phyloP scores from a whole-genome alignment of 2,888 invertebrate genomes.

The Tyria jacobaeae region DNA sequence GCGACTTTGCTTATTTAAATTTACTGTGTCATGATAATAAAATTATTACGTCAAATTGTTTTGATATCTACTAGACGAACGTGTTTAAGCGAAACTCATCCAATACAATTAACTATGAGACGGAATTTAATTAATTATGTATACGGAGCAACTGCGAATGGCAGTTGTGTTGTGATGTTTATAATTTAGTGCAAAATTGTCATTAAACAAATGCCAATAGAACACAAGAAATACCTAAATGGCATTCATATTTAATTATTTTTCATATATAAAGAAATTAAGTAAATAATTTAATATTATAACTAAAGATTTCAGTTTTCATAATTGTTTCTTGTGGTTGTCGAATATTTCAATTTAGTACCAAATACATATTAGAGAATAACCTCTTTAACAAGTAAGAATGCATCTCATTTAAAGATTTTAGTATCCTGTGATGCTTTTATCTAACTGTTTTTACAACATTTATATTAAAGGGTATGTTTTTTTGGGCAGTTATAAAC shows the following conservation, averaged over 20 bases:
- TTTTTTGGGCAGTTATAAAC: too few species aligned
- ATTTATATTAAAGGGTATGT: too few species aligned
- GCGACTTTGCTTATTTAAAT: too few species aligned
- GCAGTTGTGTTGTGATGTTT: constrained; percentile 31
- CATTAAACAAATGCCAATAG: constrained; percentile 3
- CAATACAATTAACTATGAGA: constrained; percentile 21
- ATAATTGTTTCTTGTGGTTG: background rate
- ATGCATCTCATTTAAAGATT: background rate
- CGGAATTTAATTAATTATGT: constrained; percentile 40
- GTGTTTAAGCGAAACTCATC: constrained; percentile 18
- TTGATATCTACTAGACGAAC: constrained; percentile 5
- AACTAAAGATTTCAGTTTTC: background rate
- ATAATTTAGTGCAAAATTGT: constrained; percentile 40
- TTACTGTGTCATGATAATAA: background rate
- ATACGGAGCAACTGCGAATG: constrained; percentile 28
- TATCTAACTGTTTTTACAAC: background rate
- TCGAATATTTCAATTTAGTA: too few species aligned
- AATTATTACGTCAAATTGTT: constrained; percentile 8
- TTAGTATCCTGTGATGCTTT: background rate
- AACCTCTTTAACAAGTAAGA: background rate
- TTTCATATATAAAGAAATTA: background rate
- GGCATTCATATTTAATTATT: background rate
- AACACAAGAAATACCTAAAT: constrained; percentile 1
- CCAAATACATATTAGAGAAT: background rate
- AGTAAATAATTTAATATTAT: background rate